A percentile compares a stretch with the other conserved stretches of the same genome.
phyloP scores from a whole-genome alignment of 2,888 invertebrate species.

The Criorhina ranunculi region DNA sequence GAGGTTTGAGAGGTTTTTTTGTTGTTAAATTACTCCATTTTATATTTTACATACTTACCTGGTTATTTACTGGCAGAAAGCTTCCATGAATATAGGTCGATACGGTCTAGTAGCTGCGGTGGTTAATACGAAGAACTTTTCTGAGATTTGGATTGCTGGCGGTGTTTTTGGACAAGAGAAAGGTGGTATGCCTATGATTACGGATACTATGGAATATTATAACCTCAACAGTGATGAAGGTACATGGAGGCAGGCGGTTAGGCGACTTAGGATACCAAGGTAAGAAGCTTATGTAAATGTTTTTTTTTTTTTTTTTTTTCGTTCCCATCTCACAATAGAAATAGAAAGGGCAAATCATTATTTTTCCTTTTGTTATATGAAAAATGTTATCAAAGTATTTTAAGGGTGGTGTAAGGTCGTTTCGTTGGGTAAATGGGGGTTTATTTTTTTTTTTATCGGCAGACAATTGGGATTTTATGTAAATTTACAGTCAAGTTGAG shows the following conservation, averaged over 20 bases:
- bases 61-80: slow-evolving; percentile 76
- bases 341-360: slow-evolving; percentile 33
- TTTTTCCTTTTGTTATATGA: slow-evolving; percentile 24
- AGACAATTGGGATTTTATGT: slow-evolving; percentile 5
- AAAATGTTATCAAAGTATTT: slow-evolving; percentile 17
- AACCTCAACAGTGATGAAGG: slow-evolving; percentile 64
- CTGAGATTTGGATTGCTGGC: slow-evolving; percentile 89
- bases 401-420: not conserved
- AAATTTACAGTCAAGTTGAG: slow-evolving; percentile 28
- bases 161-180: slow-evolving; percentile 85
- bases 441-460: not conserved
- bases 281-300: slow-evolving; percentile 48
- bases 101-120: slow-evolving; percentile 79
- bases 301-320: not conserved
- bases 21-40: slow-evolving; percentile 34
- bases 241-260: slow-evolving; percentile 47
- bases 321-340: not conserved
- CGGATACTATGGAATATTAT: slow-evolving; percentile 79
- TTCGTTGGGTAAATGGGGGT: not conserved
- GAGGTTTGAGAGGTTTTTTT: slow-evolving; percentile 74
- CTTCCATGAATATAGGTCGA: slow-evolving; percentile 78
- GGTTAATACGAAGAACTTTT: slow-evolving; percentile 69
- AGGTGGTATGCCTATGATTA: slow-evolving; percentile 72
- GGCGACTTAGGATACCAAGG: slow-evolving; percentile 65
- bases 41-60: slow-evolving; percentile 41